Evolutionary conservation across 2,113 vertebrate species (phyloP).

Genomic region (Labrus mixtus): DNA sequence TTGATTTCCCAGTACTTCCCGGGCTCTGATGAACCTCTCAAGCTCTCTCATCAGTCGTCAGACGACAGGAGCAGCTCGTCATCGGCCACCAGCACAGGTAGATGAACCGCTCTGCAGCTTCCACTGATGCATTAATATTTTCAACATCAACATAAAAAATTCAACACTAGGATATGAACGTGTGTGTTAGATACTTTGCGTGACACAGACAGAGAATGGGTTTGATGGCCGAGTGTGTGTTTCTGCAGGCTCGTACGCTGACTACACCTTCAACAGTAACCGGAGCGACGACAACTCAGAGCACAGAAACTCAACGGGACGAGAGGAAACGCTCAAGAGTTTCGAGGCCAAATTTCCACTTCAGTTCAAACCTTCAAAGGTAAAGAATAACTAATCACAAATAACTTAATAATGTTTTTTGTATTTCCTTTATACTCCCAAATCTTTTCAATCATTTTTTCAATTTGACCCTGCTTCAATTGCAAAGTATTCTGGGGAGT

Average conservation of each 20-base stretch:
- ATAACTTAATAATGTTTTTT: too few species aligned
- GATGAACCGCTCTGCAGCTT: neutral
- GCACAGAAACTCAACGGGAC: conserved; percentile 85
- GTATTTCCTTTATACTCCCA: too few species aligned
- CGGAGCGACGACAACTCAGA: conserved; percentile 90
- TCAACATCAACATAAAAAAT: too few species aligned
- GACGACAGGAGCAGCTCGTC: conserved; percentile 93
- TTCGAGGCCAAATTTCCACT: conserved; percentile 87
- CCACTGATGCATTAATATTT: neutral
- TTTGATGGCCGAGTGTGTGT: neutral
- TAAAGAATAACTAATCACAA: neutral
- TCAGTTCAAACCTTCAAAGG: conserved; percentile 87
- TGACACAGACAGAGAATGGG: too few species aligned
- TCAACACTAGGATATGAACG: too few species aligned
- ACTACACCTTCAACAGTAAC: conserved; percentile 91
- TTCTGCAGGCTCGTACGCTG: conserved; percentile 88
- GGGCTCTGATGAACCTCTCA: conserved; percentile 93
- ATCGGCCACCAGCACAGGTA: conserved; percentile 92
- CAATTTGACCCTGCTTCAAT: too few species aligned
- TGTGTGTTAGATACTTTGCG: too few species aligned
- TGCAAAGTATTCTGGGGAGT: too few species aligned
- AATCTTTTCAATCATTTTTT: too few species aligned
- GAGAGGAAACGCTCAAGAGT: conserved; percentile 95
- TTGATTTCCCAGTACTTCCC: conserved; percentile 90
- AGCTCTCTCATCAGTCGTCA: conserved; percentile 93